phyloP scores from a whole-genome alignment of 2,888 invertebrate genomes.

The Euplexia lucipara region DNA sequence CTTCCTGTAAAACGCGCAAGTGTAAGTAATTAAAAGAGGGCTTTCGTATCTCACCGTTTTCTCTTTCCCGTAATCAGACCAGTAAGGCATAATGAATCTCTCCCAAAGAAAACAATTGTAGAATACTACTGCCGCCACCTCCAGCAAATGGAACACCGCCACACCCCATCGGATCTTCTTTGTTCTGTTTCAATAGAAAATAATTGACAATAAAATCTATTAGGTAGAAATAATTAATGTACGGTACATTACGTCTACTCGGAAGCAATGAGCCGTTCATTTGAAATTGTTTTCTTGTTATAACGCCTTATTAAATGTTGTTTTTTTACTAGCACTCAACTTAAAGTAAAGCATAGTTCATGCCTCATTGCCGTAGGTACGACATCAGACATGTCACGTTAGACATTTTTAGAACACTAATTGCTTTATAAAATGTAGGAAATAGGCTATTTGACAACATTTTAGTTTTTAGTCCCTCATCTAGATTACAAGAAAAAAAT shows the following conservation, averaged over 20 bases:
- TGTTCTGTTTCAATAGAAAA: slow-evolving; percentile 87
- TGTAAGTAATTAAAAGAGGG: slow-evolving; percentile 37
- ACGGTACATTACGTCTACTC: not conserved
- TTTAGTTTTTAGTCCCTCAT: no score
- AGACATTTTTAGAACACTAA: not conserved
- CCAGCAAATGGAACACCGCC: slow-evolving; percentile 93
- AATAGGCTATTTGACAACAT: no score
- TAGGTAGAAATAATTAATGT: not conserved
- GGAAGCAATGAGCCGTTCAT: slow-evolving; percentile 1
- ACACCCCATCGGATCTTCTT: slow-evolving; percentile 94
- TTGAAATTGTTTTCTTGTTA: slow-evolving; percentile 9
- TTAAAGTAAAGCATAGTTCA: not conserved
- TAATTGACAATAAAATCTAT: not conserved
- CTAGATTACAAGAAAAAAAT: no score
- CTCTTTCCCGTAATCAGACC: slow-evolving; percentile 92
- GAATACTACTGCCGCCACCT: slow-evolving; percentile 95
- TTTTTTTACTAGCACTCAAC: not conserved
- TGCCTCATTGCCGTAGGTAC: slow-evolving; percentile 3
- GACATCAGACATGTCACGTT: not conserved
- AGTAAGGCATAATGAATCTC: slow-evolving; percentile 93
- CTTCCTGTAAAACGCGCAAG: slow-evolving; percentile 6
- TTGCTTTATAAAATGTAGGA: not conserved
- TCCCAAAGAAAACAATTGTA: slow-evolving; percentile 96
- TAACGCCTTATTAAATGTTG: not conserved
- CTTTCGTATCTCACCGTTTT: slow-evolving; percentile 69